These are phyloP conservation scores for Drymonia ruficornis DNA, from an alignment of 2,888 invertebrate species.

Conservation along the genomic window DNA sequence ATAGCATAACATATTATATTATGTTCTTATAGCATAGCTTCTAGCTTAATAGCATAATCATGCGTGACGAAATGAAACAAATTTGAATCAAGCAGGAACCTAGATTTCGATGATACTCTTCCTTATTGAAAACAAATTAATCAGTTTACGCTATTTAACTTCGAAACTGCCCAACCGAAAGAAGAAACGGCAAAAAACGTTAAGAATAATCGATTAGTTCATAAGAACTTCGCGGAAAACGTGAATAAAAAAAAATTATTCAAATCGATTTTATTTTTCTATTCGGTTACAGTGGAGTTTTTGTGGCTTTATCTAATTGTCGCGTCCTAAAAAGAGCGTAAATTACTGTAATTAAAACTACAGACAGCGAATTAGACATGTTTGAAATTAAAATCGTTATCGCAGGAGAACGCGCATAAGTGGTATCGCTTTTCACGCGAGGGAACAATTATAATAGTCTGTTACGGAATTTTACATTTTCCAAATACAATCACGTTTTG, in stretches of 20 bases:
- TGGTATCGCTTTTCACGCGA: conserved; percentile 42
- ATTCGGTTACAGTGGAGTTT: background rate
- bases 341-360: conserved; percentile 42
- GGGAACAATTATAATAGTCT: conserved; percentile 1
- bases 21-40: too few relatives aligned
- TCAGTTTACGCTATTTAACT: conserved; percentile 7
- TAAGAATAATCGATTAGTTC: conserved; percentile 11
- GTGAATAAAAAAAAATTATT: background rate
- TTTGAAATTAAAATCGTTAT: conserved; percentile 40
- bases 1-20: too few relatives aligned
- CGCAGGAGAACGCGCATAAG: conserved; percentile 23
- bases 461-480: background rate
- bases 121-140: background rate
- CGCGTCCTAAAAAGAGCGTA: conserved; percentile 33
- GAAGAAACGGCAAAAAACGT: conserved; percentile 9
- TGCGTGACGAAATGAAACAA: too few relatives aligned
- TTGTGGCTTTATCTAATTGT: conserved; percentile 29
- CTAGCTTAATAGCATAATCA: too few relatives aligned
- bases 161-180: background rate
- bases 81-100: too few relatives aligned
- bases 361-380: conserved; percentile 36
- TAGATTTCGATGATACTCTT: too few relatives aligned
- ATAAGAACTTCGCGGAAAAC: conserved; percentile 25
- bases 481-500: background rate
- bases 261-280: conserved; percentile 16